A percentile compares a stretch with the other conserved stretches of the same genome.
These are phyloP conservation scores for Strix aluco DNA, from an alignment of 2,113 vertebrate genomes.

Conservation along the genomic window DNA sequence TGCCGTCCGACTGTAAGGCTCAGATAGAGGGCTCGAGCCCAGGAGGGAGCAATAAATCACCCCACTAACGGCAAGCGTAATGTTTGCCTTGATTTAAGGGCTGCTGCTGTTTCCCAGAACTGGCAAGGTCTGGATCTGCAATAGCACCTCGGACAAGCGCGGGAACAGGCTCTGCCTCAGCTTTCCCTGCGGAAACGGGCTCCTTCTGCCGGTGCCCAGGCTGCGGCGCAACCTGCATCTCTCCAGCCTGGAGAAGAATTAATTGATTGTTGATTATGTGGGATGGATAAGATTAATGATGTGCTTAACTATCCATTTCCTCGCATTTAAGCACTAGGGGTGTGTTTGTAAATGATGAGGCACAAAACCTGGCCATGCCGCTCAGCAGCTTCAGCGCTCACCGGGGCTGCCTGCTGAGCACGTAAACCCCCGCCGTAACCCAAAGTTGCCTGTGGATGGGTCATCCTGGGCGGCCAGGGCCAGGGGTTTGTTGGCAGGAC, in stretches of 20 bases:
- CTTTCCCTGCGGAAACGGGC: background rate
- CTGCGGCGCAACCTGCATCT: rapidly evolving
- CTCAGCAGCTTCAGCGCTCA: background rate
- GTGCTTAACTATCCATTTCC: slow-evolving; percentile 49
- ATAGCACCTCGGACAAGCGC: rapidly evolving
- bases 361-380: background rate
- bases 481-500: background rate
- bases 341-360: slow-evolving; percentile 11
- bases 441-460: background rate
- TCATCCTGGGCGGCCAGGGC: rapidly evolving
- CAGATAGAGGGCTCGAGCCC: rapidly evolving
- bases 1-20: rapidly evolving
- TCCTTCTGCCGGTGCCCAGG: background rate
- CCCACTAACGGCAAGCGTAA: background rate
- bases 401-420: background rate
- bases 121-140: background rate
- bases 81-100: background rate
- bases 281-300: slow-evolving; percentile 52
- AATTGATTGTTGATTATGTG: slow-evolving; percentile 49
- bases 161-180: background rate
- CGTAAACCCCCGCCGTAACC: no score
- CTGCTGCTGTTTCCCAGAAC: background rate
- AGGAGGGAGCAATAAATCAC: background rate
- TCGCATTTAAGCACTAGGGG: background rate
- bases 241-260: background rate